Base-by-base conservation (phyloP, 2,797 vertebrate species). In the Distichodus sexfasciatus region DNA sequence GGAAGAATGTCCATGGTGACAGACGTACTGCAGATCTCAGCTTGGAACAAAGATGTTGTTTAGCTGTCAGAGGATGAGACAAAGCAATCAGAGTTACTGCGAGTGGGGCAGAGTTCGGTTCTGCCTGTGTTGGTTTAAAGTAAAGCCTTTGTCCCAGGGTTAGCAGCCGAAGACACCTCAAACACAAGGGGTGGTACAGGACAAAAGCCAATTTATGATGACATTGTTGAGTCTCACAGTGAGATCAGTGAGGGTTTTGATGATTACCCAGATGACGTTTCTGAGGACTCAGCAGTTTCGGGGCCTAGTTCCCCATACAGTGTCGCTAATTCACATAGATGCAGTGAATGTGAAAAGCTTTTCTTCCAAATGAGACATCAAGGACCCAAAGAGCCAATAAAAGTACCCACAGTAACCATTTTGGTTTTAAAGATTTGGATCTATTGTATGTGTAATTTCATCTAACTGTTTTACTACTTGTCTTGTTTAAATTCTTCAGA, bases 401-500 rank as follows among this genome's bases (percentile, higher is more conserved):
- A 51, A 54, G 44, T 17, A 15, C 55, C 23, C 1, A 17, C 4
- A 23, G 77, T 79, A 69, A 66, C 15, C 10, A 33, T 67, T 48
- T 57, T 4, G 3, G 14, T n/a, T n/a, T n/a, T n/a, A n/a, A n/a
- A n/a, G n/a, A n/a, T n/a, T n/a, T n/a, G n/a, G n/a, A n/a, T n/a
- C n/a, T n/a, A n/a, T n/a, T n/a, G n/a, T n/a, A n/a, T n/a, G n/a
- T n/a, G n/a, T n/a, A 44, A 19, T 21, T 44, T 15, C 41, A 17
- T 23, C 3, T 2, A 44, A 19, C 3, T 44, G 40, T 6, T 7
- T 53, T 5, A 40, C 12, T 41, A 9, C 6, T 41, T 29, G n/a
- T n/a, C n/a, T n/a, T n/a, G n/a, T n/a, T n/a, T n/a, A n/a, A n/a
- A 11, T 65, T 26, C 21, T 23, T 10, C 17, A 81, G 79, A 81